A percentile compares a stretch with the other conserved stretches of the same genome.
These are phyloP conservation scores for Phalacrocorax aristotelis DNA, from an alignment of 2,113 vertebrate genomes.

Conservation along the genomic window DNA sequence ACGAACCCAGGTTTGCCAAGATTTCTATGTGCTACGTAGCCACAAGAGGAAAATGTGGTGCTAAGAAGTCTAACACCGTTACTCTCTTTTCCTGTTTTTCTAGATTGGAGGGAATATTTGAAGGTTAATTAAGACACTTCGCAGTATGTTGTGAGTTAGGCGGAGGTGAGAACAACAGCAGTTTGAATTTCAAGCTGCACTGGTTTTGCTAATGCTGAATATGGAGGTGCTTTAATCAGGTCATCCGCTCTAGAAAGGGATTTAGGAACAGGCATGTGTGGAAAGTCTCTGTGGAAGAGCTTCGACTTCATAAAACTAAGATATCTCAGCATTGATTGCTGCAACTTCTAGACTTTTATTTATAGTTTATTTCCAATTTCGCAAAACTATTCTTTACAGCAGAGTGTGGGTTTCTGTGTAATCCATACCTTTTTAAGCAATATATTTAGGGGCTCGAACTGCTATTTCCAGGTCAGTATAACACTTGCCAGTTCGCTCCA, in stretches of 20 bases:
- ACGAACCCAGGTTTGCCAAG: neutral
- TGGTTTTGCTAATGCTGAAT: neutral
- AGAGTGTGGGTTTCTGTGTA: neutral
- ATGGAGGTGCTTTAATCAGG: neutral
- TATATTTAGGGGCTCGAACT: neutral
- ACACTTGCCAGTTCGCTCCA: rapidly evolving
- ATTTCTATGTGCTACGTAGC: rapidly evolving
- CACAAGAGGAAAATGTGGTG: rapidly evolving
- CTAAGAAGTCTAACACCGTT: neutral
- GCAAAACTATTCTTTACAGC: neutral
- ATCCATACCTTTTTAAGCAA: neutral
- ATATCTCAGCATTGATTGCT: neutral
- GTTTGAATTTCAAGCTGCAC: neutral
- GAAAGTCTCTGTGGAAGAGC: neutral
- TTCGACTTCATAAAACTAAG: neutral
- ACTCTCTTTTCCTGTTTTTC: neutral
- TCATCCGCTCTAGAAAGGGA: neutral
- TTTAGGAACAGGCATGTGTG: neutral
- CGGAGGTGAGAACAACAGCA: neutral
- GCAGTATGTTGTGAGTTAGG: neutral
- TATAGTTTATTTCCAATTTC: neutral
- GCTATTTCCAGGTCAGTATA: neutral
- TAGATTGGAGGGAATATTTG: neutral
- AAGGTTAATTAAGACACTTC: neutral
- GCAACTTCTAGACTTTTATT: neutral